Conservation (phyloP, 2,888 invertebrate genomes). For the Aproaerema taeniolella region DNA sequence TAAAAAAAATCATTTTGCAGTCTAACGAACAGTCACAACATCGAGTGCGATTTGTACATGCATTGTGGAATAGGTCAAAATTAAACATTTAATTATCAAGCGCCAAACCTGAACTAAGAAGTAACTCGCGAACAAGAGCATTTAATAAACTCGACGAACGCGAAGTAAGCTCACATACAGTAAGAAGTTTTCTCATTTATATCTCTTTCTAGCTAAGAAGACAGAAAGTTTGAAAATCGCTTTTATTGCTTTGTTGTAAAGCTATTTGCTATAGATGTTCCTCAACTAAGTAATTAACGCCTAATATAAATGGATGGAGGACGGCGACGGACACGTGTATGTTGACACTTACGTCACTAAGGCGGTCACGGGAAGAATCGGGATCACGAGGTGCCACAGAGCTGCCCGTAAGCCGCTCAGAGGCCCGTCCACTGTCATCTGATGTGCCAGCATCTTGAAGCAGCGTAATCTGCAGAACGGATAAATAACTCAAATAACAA, state of each 20-base stretch:
- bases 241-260: conserved; percentile 21
- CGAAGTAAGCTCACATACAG: conserved; percentile 20
- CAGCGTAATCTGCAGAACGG: conserved; percentile 77
- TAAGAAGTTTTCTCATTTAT: conserved; percentile 16
- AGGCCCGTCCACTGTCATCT: conserved; percentile 90
- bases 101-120: conserved; percentile 16
- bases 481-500: conserved; percentile 8
- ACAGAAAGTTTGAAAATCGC: conserved; percentile 14
- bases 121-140: conserved; percentile 20
- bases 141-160: conserved; percentile 16
- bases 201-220: conserved; percentile 3
- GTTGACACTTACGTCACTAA: conserved; percentile 89
- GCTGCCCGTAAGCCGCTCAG: conserved; percentile 87
- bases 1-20: conserved; percentile 22
- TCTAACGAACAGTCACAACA: conserved; percentile 49
- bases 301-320: neutral
- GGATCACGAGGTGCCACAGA: conserved; percentile 86
- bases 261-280: conserved; percentile 21
- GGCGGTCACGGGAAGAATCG: conserved; percentile 89
- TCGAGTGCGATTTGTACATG: conserved; percentile 41
- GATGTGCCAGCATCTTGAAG: conserved; percentile 89
- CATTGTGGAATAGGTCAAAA: conserved; percentile 23
- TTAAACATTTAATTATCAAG: conserved; percentile 9
- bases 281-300: too few relatives aligned
- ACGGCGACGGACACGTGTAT: too few relatives aligned